phyloP scores from a whole-genome alignment of 2,888 invertebrate genomes.

The Pegoplata infirma region DNA sequence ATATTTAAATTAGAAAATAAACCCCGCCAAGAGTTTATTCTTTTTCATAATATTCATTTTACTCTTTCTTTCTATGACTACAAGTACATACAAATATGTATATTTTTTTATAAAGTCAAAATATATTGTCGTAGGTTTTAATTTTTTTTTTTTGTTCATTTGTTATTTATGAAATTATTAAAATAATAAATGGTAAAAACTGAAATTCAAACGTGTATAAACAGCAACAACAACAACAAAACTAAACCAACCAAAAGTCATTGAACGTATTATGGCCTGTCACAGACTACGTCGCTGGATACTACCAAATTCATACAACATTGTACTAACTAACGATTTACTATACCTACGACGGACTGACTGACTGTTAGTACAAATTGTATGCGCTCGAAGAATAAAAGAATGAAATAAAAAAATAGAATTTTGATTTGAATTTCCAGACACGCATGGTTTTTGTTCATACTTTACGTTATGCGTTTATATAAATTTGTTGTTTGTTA shows the following conservation, averaged over 20 bases:
- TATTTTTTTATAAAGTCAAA: conserved; percentile 32
- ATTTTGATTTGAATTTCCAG: conserved; percentile 61
- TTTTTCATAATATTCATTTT: conserved; percentile 3
- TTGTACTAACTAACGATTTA: background rate
- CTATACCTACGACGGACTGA: background rate
- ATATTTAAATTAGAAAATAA: conserved; percentile 13
- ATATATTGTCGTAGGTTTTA: conserved; percentile 62
- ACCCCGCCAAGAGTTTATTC: conserved; percentile 27
- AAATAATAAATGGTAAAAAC: conserved; percentile 39
- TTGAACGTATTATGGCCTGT: conserved; percentile 61
- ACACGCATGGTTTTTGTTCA: conserved; percentile 56
- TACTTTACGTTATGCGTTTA: conserved; percentile 38
- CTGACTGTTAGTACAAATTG: too few relatives aligned
- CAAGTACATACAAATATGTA: too few relatives aligned
- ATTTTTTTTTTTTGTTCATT: conserved; percentile 1
- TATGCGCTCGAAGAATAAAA: too few relatives aligned
- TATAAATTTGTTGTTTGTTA: conserved; percentile 28
- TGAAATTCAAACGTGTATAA: conserved; percentile 38
- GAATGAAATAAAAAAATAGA: conserved; percentile 49
- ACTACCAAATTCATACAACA: background rate
- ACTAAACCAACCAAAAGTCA: conserved; percentile 46
- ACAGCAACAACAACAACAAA: conserved; percentile 26
- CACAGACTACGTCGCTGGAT: conserved; percentile 9
- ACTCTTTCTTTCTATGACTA: conserved; percentile 31
- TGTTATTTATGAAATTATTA: conserved; percentile 53